phyloP scores from a whole-genome alignment of 2,113 vertebrate species.

The Azemiops feae region DNA sequence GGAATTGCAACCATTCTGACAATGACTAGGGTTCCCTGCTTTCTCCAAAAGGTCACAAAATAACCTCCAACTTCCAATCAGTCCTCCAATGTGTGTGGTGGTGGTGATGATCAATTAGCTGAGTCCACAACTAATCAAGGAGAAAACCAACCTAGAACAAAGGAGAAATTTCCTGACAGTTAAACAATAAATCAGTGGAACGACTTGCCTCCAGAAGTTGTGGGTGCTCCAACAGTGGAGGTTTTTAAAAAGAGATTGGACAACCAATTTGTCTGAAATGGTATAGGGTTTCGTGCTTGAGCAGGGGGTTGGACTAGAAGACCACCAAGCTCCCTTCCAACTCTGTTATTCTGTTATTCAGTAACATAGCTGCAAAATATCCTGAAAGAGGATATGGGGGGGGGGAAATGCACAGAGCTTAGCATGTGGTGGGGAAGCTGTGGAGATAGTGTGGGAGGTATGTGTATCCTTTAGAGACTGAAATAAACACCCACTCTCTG shows the following conservation, averaged over 20 bases:
- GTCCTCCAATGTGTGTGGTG: no score
- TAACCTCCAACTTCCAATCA: not conserved
- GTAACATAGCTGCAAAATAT: not conserved
- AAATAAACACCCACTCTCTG: not conserved
- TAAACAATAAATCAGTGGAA: not conserved
- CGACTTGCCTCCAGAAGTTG: no score
- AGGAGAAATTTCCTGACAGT: not conserved
- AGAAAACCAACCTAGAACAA: not conserved
- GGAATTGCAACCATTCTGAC: not conserved
- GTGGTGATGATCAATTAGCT: no score
- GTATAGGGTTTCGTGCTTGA: no score
- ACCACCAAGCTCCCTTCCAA: not conserved
- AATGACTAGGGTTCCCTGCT: not conserved
- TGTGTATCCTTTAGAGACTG: not conserved
- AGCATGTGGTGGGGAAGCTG: not conserved
- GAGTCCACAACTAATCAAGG: not conserved
- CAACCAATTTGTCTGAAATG: no score
- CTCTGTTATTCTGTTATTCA: not conserved
- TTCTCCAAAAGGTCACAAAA: not conserved
- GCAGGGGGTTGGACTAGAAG: not conserved
- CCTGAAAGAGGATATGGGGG: not conserved
- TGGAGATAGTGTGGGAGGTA: not conserved
- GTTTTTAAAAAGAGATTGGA: no score
- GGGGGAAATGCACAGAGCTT: not conserved
- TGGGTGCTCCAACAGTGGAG: no score